Evolutionary conservation across 1,140 invertebrate genomes (phyloP), one percentile per base, ranked within the genome.

Genomic region (Heliothis virescens): DNA sequence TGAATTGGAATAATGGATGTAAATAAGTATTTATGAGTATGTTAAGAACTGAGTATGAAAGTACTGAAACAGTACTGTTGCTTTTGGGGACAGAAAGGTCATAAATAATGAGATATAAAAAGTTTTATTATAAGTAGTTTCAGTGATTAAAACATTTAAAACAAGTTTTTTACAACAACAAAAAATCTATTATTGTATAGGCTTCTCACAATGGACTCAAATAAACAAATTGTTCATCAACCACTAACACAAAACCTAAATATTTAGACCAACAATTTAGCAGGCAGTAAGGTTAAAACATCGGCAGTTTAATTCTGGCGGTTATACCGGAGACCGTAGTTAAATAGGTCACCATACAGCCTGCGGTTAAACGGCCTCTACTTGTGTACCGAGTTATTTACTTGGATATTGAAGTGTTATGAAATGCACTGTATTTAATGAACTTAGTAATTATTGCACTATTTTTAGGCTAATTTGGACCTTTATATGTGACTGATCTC

Each of bases 291-390:
- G 62, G 16, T 9, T 65, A 47, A 65, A 65, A 65, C 47, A 65
- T 65, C 62, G 10, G 41, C n/a, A 29, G 26, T 18, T 65, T 65
- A 18, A 48, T 41, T 65, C 34, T 48, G 21, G n/a, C n/a, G 41
- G 62, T 65, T 65, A 62, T 62, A 65, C 21, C 15, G 16, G n/a
- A 7, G 47, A 65, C 41, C 47, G 47, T 65, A 65, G 62, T 65
- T 65, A 65, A 65, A 65, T 65, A 65, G 62, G 62, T 48, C 62
- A 34, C 34, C 62, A 15, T 65, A 65, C 47, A 65, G 62, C 15
- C 11, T 16, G 62, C 41, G 62, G 62, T 65, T 65, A 65, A 41
- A 48, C 62, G 62, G 41, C 62, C 62, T 65, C 62, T n/a, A 10
- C 62, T 65, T 47, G 10, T 65, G 41, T 47, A 65, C 10, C 15